phyloP scores from a whole-genome alignment of 2,797 vertebrate genomes.

The Alcedo quadribrachys region DNA sequence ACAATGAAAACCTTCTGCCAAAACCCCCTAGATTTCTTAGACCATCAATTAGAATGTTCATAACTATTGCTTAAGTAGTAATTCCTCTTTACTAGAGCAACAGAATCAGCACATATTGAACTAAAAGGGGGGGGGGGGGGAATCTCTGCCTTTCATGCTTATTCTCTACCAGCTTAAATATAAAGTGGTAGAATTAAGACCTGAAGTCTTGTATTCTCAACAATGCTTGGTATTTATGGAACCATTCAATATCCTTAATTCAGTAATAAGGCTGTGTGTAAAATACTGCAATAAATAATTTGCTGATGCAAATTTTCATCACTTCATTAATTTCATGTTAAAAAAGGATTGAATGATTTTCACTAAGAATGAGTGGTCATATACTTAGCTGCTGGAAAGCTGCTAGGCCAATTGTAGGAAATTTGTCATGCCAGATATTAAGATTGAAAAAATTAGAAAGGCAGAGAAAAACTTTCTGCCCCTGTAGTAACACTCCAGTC shows the following conservation, averaged over 20 bases:
- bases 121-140: neutral
- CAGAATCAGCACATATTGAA: neutral
- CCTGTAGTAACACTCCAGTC: neutral
- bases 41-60: neutral
- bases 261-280: neutral
- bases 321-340: constrained; percentile 47
- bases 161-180: neutral
- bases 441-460: neutral
- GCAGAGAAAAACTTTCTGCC: constrained; percentile 2
- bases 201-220: constrained; percentile 12
- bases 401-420: constrained; percentile 22
- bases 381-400: neutral
- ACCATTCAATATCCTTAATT: constrained; percentile 9
- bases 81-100: neutral
- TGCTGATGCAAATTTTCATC: constrained; percentile 51
- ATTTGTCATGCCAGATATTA: constrained; percentile 25
- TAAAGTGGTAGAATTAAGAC: neutral
- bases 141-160: neutral
- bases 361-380: neutral
- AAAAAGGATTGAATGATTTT: constrained; percentile 34
- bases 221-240: constrained; percentile 36
- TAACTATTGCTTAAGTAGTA: neutral
- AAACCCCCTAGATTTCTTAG: neutral
- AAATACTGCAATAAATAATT: constrained; percentile 21
- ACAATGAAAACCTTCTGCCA: neutral